Evolutionary conservation across 2,888 invertebrate species (phyloP), one percentile per base, ranked within the genome.

Genomic region (Alloplasta piceator): DNA sequence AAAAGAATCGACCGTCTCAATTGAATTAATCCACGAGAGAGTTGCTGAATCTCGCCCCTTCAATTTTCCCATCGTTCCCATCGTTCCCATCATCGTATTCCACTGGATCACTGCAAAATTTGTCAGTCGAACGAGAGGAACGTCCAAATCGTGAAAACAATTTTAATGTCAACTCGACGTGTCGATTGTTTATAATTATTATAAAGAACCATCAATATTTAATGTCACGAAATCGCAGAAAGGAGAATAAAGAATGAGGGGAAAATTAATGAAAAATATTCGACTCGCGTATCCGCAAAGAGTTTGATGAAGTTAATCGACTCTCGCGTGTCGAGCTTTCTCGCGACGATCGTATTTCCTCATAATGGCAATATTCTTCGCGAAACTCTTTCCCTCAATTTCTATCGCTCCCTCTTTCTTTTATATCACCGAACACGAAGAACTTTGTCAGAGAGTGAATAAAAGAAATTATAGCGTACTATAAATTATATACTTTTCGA

Each of bases 281-380:
- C 66, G 10, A 67, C 36, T 9, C 67, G 48, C 80, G 67, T 72
- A 39, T 61, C 48, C 38, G 52, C 46, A 39, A 26, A 26, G 26
- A 58, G 26, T 80, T 74, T 70, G 52, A 80, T 74, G 36, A 64
- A 66, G 75, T 75, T 71, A 41, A 50, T 66, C 63, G 41, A 68
- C 26, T 48, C 66, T 64, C 14, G 39, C 9, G 14, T 61, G 38
- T 12, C 38, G 38, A 58, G 36, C 36, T 64, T 50, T 36, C 46
- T 66, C 10, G 38, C 56, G 58, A 50, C 60, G 38, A 26, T 26
- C 26, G 26, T 26, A 26, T 74, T 70, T 70, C 43, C 55, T 10
- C 52, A 39, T 58, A 75, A 74, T 71, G 41, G 68, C 39, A 76
- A 70, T 71, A 67, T 61, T 73, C 72, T 39, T 39, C 63, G 10